Evolutionary conservation across 2,797 vertebrate species (phyloP).

Genomic region (Spatula versicolor): DNA sequence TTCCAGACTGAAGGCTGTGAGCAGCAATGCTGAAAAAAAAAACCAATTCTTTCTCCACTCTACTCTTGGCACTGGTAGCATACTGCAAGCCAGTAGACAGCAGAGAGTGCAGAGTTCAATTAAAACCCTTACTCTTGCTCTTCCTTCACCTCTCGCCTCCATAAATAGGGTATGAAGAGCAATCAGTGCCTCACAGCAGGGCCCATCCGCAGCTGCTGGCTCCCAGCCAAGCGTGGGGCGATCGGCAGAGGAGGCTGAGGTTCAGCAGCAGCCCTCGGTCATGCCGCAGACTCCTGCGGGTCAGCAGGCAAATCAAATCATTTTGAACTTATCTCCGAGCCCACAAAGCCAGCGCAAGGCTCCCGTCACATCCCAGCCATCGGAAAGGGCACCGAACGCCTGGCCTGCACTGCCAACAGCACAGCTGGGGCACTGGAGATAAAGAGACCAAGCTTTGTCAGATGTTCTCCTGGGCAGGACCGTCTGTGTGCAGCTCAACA

Average conservation of each 20-base stretch:
- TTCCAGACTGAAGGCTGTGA: neutral
- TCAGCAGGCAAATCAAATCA: neutral
- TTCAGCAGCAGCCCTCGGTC: neutral
- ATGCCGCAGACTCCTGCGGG: neutral
- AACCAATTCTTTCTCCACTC: neutral
- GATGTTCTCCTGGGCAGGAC: neutral
- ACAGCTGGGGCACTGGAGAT: neutral
- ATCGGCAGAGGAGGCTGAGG: neutral
- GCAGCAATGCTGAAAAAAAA: neutral
- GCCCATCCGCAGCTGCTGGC: neutral
- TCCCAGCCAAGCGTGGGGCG: neutral
- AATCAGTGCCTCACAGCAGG: neutral
- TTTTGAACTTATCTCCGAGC: neutral
- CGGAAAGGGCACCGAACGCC: neutral
- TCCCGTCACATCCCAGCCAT: neutral
- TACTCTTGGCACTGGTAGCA: neutral
- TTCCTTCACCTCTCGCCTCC: neutral
- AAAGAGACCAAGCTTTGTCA: neutral
- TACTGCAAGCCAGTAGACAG: neutral
- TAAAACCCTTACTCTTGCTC: neutral
- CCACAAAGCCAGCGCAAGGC: neutral
- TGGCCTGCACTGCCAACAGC: neutral
- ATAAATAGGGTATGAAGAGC: neutral
- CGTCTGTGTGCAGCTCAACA: rapidly evolving
- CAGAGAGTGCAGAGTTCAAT: neutral